Evolutionary conservation across 2,888 invertebrate species (phyloP), one percentile per base, ranked within the genome.

Genomic region (Agrochola litura): DNA sequence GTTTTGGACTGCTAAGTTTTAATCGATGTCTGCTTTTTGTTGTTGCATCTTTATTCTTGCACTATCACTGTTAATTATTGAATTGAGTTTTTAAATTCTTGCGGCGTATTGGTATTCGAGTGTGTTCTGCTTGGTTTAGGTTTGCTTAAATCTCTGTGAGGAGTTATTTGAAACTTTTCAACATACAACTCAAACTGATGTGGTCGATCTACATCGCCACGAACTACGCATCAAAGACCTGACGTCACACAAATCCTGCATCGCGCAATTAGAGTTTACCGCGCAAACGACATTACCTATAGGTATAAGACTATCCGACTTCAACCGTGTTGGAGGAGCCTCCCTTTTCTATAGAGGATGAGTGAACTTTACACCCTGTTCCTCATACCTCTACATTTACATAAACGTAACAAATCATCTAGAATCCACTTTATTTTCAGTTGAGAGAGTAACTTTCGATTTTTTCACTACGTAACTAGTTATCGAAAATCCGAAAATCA

Each of bases 11-110:
- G 73, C 71, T 71, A 71, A 74, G 71, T 88, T 89, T 84, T 89
- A 88, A 89, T 89, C 88, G 78, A 87, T 81, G 83, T 83, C 76
- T 84, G 70, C 70, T 79, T 88, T 78, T 74, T 77, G 69, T 80
- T 82, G 63, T 16, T 46, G n/a, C 46, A 64, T 43, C 46, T 83
- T 74, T 77, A 70, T 82, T 69, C 61, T 60, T 68, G 46, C 54
- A 68, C n/a, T 68, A 72, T 52, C n/a, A 56, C 25, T 66, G 25
- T 58, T 80, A 22, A 25, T 54, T 75, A 52, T 60, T 56, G 25
- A 14, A 74, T 84, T 71, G 56, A 58, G 37, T 30, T 80, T 64
- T 65, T 56, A 8, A 37, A 9, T 64, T 49, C 41, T 56, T 72
- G 37, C 6, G 12, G 41, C 19, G 19, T 25, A 5, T 46, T n/a